phyloP scores from a whole-genome alignment of 2,113 vertebrate species.

The Oreotrochilus melanogaster region DNA sequence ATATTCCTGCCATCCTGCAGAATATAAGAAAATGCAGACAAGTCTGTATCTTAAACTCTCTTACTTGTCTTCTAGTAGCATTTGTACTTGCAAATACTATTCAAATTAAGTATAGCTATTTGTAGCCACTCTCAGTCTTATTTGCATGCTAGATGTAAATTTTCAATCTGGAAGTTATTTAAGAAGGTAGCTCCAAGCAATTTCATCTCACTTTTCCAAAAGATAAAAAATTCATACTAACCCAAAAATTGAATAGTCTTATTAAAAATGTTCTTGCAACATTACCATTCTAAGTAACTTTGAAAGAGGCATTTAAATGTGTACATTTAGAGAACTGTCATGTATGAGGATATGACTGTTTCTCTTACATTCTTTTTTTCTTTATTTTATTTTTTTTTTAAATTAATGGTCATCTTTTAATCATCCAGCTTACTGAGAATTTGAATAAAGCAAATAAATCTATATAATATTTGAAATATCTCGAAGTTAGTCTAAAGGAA shows the following conservation, averaged over 20 bases:
- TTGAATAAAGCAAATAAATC: not conserved
- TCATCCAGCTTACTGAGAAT: not conserved
- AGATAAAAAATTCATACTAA: not conserved
- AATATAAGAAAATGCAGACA: not conserved
- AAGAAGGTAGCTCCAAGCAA: not conserved
- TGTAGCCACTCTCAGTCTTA: not conserved
- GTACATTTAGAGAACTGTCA: not conserved
- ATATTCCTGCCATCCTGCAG: not conserved
- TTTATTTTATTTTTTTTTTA: not conserved
- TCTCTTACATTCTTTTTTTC: not conserved
- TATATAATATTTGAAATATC: not conserved
- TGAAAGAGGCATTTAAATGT: not conserved
- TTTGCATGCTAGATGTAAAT: slow-evolving; percentile 3
- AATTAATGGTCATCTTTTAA: not conserved
- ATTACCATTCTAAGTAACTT: not conserved
- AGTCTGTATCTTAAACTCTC: not conserved
- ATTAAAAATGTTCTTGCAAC: not conserved
- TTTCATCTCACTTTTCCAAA: not conserved
- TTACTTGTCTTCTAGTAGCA: not conserved
- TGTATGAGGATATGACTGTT: not conserved
- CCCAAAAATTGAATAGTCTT: not conserved
- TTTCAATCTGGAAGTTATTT: not conserved
- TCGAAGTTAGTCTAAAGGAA: not conserved
- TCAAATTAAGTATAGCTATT: slow-evolving; percentile 33
- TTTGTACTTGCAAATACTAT: slow-evolving; percentile 26